These are phyloP conservation scores for Erynnis tages DNA, from an alignment of 2,888 invertebrate genomes.

Conservation along the genomic window DNA sequence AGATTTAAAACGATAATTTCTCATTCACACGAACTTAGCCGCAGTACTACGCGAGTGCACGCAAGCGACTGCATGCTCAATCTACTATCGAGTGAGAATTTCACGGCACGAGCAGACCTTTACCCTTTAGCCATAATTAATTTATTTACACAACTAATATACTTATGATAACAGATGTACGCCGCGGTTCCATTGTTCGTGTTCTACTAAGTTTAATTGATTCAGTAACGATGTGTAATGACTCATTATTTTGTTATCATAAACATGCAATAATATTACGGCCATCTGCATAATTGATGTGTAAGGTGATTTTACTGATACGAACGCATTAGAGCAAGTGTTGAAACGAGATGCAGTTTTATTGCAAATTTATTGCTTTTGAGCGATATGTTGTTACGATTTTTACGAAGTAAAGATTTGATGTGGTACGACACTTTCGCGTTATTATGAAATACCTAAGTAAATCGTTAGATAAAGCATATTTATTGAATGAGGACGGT, in stretches of 20 bases:
- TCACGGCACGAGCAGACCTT: constrained; percentile 73
- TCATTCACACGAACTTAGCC: constrained; percentile 70
- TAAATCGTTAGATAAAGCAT: constrained; percentile 14
- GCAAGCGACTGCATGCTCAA: constrained; percentile 48
- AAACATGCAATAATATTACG: constrained; percentile 37
- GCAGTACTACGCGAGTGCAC: constrained; percentile 38
- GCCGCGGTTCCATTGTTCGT: constrained; percentile 61
- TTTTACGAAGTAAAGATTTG: constrained; percentile 5
- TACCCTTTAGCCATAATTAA: constrained; percentile 68
- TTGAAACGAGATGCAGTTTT: neutral
- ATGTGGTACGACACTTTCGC: neutral
- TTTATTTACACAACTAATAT: constrained; percentile 68
- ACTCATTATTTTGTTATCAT: constrained; percentile 39
- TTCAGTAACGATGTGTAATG: constrained; percentile 54
- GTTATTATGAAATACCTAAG: constrained; percentile 5
- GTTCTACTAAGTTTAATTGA: constrained; percentile 58
- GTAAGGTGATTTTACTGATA: constrained; percentile 22
- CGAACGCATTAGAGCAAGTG: neutral
- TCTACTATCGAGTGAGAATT: constrained; percentile 45
- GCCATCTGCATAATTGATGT: constrained; percentile 24
- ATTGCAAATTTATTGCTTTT: constrained; percentile 23
- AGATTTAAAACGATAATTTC: constrained; percentile 82
- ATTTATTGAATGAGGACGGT: constrained; percentile 9
- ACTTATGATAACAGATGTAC: constrained; percentile 61
- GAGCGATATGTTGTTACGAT: neutral